Evolutionary conservation across 2,113 vertebrate species (phyloP).

Genomic region (Desmodus rotundus): DNA sequence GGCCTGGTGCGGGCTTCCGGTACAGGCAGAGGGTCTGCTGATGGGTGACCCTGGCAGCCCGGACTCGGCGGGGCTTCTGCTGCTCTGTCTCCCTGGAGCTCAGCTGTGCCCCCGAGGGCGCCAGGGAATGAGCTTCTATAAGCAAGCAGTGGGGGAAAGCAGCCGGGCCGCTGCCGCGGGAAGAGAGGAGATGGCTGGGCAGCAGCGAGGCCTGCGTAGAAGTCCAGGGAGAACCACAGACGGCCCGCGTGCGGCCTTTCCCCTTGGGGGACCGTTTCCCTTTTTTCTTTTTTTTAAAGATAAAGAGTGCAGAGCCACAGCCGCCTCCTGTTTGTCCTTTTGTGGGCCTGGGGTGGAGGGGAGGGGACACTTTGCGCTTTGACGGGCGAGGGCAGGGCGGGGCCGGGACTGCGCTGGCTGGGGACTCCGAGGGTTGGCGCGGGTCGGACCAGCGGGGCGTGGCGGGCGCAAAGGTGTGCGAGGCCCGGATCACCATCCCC

Average conservation of each 20-base stretch:
- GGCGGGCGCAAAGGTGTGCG: too few relatives aligned
- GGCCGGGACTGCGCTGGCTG: neutral
- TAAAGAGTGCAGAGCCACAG: conserved; percentile 59
- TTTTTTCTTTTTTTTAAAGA: conserved; percentile 13
- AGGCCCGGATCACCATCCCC: too few relatives aligned
- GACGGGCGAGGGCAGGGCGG: neutral
- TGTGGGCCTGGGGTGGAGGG: neutral
- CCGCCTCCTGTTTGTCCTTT: neutral
- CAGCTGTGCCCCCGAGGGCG: neutral
- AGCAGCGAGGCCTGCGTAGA: neutral
- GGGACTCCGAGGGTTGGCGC: neutral
- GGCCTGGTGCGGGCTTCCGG: conserved; percentile 34
- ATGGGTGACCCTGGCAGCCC: neutral
- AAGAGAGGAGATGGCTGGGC: neutral
- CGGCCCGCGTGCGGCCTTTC: conserved; percentile 32
- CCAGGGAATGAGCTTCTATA: conserved; percentile 13
- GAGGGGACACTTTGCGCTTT: neutral
- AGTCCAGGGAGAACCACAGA: conserved; percentile 17
- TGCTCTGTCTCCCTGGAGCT: conserved; percentile 23
- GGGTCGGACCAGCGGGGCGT: neutral
- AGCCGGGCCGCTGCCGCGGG: neutral
- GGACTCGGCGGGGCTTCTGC: neutral
- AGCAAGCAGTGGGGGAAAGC: neutral
- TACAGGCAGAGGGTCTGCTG: neutral
- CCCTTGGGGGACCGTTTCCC: neutral